These are phyloP conservation scores for Zosterops lateralis DNA, from an alignment of 2,113 vertebrate species.

Conservation along the genomic window DNA sequence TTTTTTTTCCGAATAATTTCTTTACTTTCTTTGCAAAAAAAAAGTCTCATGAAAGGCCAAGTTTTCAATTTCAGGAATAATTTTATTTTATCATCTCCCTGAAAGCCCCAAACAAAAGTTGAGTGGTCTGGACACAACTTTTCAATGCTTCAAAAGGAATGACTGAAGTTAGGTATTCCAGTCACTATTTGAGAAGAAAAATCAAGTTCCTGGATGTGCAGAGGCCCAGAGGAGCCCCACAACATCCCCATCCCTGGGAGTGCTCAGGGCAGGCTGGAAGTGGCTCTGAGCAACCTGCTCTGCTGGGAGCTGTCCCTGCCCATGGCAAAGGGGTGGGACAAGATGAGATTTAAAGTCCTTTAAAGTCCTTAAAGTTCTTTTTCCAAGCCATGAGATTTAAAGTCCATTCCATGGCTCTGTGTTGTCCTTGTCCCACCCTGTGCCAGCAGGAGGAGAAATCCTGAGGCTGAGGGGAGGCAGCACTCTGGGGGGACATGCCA, in stretches of 20 bases:
- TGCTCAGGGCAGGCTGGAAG: not conserved
- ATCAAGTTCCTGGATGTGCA: not conserved
- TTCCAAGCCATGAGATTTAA: no score
- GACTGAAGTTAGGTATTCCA: not conserved
- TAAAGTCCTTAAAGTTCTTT: no score
- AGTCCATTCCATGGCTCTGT: not conserved
- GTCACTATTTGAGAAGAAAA: not conserved
- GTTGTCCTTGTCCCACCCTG: not conserved
- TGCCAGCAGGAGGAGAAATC: not conserved
- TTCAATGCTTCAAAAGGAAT: not conserved
- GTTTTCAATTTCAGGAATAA: not conserved
- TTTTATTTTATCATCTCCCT: not conserved
- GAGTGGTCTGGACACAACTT: not conserved
- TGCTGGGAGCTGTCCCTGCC: not conserved
- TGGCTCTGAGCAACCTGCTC: not conserved
- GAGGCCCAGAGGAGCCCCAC: not conserved
- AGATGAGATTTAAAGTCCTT: not conserved
- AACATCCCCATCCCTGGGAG: not conserved
- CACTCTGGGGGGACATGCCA: not conserved
- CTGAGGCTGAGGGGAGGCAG: not conserved
- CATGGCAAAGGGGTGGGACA: not conserved
- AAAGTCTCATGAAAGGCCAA: not conserved
- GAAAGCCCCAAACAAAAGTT: not conserved
- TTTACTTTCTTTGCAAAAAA: not conserved
- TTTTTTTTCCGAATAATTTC: not conserved